phyloP scores from a whole-genome alignment of 1,140 invertebrate genomes.

The Trichonephila clavipes region DNA sequence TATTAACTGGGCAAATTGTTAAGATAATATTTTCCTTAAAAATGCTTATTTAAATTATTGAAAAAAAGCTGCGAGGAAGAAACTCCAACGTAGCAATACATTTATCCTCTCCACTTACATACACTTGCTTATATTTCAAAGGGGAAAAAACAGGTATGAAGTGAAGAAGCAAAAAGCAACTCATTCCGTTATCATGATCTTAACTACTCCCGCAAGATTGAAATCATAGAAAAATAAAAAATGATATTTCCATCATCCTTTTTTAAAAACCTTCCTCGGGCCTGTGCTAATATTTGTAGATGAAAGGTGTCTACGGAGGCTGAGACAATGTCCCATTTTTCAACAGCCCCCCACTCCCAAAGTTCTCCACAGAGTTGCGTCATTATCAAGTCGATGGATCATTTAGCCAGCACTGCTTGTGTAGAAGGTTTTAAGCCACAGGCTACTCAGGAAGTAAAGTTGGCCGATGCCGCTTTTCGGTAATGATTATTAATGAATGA shows the following conservation, averaged over 20 bases:
- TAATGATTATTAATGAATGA: constrained; percentile 76
- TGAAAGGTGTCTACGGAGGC: constrained; percentile 56
- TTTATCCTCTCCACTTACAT: not conserved
- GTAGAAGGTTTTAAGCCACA: constrained; percentile 70
- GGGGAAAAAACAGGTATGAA: not conserved
- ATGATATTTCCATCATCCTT: constrained; percentile 8
- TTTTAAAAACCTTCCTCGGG: not conserved
- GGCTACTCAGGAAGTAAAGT: constrained; percentile 70
- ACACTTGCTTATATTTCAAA: not conserved
- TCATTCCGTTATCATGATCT: constrained; percentile 21
- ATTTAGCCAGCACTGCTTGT: constrained; percentile 55
- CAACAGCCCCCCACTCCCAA: constrained; percentile 75
- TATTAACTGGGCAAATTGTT: no score
- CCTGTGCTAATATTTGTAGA: constrained; percentile 70
- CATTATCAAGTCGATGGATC: constrained; percentile 75
- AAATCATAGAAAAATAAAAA: constrained; percentile 32
- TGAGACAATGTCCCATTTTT: constrained; percentile 74
- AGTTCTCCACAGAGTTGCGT: constrained; percentile 69
- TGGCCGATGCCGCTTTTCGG: constrained; percentile 65
- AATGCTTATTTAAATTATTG: not conserved
- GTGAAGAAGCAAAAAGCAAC: not conserved
- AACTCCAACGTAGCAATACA: not conserved
- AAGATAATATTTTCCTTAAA: not conserved
- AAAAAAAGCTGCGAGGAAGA: not conserved
- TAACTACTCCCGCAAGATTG: constrained; percentile 58